phyloP scores from a whole-genome alignment of 2,113 vertebrate species.

The Prolemur simus region DNA sequence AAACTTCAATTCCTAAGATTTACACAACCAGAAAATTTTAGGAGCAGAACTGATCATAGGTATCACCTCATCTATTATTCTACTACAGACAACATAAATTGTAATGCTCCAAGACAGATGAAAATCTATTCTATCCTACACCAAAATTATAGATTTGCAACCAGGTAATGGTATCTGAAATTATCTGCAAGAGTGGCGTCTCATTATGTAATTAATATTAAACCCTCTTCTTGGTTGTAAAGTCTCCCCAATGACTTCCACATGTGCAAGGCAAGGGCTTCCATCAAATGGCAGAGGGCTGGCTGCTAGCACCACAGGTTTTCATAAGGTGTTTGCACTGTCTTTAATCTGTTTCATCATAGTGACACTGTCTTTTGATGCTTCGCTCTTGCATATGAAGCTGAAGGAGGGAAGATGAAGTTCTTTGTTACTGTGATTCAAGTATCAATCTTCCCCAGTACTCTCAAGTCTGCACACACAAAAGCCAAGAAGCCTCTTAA shows the following conservation, averaged over 20 bases:
- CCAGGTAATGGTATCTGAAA: not conserved
- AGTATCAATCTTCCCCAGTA: slow-evolving; percentile 47
- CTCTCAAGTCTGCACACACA: slow-evolving; percentile 49
- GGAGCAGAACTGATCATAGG: not conserved
- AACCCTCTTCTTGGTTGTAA: not conserved
- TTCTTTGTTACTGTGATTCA: slow-evolving; percentile 46
- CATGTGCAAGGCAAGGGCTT: not conserved
- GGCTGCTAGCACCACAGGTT: not conserved
- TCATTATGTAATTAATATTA: slow-evolving; percentile 20
- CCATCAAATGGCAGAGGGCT: not conserved
- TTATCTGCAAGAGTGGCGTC: not conserved
- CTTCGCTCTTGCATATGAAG: not conserved
- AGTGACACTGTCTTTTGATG: slow-evolving; percentile 41
- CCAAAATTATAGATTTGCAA: not conserved
- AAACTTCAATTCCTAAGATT: not conserved
- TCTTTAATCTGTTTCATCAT: slow-evolving; percentile 18
- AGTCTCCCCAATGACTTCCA: not conserved
- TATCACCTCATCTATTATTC: not conserved
- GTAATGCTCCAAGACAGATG: not conserved
- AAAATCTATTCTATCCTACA: not conserved
- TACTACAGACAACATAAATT: not conserved
- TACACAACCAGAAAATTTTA: not conserved
- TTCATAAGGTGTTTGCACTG: not conserved
- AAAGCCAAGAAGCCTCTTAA: slow-evolving; percentile 50
- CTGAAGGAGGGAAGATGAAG: slow-evolving; percentile 49